Conservation (phyloP, 2,113 vertebrate genomes). For the Theristicus caerulescens region DNA sequence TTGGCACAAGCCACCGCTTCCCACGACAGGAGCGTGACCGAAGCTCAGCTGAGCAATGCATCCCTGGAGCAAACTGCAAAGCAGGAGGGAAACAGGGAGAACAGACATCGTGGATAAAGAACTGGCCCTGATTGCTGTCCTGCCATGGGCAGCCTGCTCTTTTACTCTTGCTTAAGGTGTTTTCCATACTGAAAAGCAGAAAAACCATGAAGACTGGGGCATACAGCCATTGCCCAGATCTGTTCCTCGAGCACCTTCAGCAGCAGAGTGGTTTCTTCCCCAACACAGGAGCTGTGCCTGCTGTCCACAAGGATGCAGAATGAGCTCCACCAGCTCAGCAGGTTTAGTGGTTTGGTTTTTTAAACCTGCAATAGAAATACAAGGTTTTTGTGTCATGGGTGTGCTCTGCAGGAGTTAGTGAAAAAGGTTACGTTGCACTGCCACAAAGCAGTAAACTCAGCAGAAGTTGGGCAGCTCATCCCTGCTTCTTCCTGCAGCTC, state of each 20-base stretch:
- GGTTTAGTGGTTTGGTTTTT: background rate
- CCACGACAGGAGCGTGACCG: fast-evolving
- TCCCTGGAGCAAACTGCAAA: background rate
- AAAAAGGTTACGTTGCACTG: fast-evolving
- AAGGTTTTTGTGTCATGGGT: background rate
- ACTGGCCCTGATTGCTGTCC: background rate
- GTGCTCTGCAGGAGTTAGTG: background rate
- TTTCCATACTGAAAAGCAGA: background rate
- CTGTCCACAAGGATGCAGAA: background rate
- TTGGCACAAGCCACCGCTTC: background rate
- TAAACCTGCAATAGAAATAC: background rate
- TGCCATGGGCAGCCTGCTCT: background rate
- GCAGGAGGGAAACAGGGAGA: background rate
- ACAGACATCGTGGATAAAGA: fast-evolving
- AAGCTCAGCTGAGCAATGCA: fast-evolving
- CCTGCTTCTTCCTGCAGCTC: background rate
- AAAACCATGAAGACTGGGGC: background rate
- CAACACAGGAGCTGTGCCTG: background rate
- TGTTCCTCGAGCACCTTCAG: background rate
- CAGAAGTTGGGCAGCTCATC: background rate
- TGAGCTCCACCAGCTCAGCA: background rate
- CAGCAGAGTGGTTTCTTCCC: background rate
- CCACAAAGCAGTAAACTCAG: background rate
- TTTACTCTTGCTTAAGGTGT: background rate
- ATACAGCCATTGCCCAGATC: background rate